Evolutionary conservation across 2,888 invertebrate species (phyloP), one percentile per base, ranked within the genome.

Genomic region (Caenorhabditis zanzibari): DNA sequence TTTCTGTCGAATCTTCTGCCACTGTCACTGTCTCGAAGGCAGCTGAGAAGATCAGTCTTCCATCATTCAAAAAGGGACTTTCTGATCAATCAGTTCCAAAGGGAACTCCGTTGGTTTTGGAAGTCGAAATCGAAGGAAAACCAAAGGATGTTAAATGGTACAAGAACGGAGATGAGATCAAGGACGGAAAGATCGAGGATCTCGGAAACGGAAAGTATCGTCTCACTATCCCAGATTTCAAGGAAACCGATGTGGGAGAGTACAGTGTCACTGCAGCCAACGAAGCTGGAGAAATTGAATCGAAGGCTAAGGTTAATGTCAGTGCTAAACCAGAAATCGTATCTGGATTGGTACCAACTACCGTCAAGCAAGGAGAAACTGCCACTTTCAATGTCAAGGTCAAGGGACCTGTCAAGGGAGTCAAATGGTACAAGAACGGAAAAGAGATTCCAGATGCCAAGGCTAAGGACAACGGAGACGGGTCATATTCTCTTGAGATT

Each of bases 131-230:
- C 32, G 91, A 89, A 69, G 91, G 91, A 61, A 87, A 88, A 71
- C 96, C 0, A 26, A 95, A 95, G 84, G 95, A 95, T 82, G 95
- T 97, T 26, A 95, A 95, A 91, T 98, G 97, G 97, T 95, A 86
- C 82, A 90, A 90, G 73, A 88, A 90, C 74, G 90, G 89, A 38
- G 83, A 88, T 14, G 88, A 89, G 76, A 58, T 90, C 32, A 82
- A 80, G 47, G 88, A 86, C n/a, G 84, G 85, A 1, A 84, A 86
- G 56, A 28, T 81, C 16, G 89, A 90, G 47, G 90, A 90, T 56
- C 82, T 92, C 35, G 90, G 90, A 26, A 86, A 90, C 69, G 90
- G 91, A 68, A 90, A 90, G 75, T 90, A 89, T 81, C 82, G 86
- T 1, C 86, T 92, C n/a, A 86, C 86, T n/a, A 87, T 92, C 32